phyloP scores from a whole-genome alignment of 1,140 invertebrate genomes.

The Sycobia sp. region DNA sequence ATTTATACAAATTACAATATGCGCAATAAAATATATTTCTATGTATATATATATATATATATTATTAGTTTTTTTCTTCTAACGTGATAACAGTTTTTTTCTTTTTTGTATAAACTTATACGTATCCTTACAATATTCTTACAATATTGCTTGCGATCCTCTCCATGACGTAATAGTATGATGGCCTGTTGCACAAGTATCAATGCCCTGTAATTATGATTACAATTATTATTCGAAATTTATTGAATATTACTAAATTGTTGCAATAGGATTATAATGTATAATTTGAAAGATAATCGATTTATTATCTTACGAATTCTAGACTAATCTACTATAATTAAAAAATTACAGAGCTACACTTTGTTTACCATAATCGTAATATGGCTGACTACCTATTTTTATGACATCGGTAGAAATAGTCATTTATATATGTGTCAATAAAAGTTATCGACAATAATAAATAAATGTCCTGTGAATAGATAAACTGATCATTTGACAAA shows the following conservation, averaged over 20 bases:
- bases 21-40: constrained; percentile 51
- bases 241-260: too few species aligned
- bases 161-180: constrained; percentile 61
- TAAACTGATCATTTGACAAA: too few species aligned
- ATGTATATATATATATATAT: too few species aligned
- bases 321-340: not conserved
- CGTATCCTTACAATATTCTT: constrained; percentile 45
- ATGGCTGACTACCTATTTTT: too few species aligned
- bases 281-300: too few species aligned
- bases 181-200: constrained; percentile 60
- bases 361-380: not conserved
- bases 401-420: too few species aligned
- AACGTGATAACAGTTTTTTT: constrained; percentile 54
- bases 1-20: constrained; percentile 56
- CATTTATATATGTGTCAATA: too few species aligned
- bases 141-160: constrained; percentile 61
- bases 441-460: too few species aligned
- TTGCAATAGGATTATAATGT: too few species aligned
- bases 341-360: not conserved
- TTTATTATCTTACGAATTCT: too few species aligned
- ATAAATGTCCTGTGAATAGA: too few species aligned
- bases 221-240: too few species aligned
- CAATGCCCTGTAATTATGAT: constrained; percentile 49
- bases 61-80: constrained; percentile 56
- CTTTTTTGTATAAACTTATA: constrained; percentile 47